Conservation (phyloP, 1,140 invertebrate genomes). For the Acyrthosiphon pisum region DNA sequence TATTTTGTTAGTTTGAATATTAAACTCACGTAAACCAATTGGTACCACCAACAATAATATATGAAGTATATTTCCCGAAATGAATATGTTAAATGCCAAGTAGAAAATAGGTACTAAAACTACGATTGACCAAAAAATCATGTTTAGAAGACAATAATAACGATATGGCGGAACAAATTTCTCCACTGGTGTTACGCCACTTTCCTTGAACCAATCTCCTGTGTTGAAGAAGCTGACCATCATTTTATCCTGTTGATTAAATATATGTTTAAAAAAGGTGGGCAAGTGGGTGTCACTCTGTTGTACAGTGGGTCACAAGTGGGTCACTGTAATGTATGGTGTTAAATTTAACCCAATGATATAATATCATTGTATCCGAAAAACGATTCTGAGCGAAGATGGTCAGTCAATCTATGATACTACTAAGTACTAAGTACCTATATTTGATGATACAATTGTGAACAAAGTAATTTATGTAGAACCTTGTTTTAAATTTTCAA, state of each 20-base stretch:
- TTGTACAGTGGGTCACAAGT: too few relatives aligned
- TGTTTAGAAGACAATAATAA: constrained; percentile 75
- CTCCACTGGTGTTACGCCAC: constrained; percentile 72
- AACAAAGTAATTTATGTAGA: too few relatives aligned
- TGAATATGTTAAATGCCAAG: background rate
- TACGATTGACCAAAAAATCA: constrained; percentile 66
- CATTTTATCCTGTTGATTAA: constrained; percentile 72
- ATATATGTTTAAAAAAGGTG: background rate
- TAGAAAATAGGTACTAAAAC: background rate
- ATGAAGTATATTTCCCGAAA: constrained; percentile 11
- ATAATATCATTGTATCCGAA: too few relatives aligned
- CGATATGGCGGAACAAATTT: constrained; percentile 68
- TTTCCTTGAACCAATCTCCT: constrained; percentile 81
- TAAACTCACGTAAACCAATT: background rate
- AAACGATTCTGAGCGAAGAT: too few relatives aligned
- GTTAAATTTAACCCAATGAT: too few relatives aligned
- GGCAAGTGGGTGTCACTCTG: too few relatives aligned
- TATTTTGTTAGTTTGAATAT: background rate
- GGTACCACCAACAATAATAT: background rate
- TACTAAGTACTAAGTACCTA: too few relatives aligned
- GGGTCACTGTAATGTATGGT: too few relatives aligned
- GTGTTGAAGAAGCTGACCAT: constrained; percentile 81
- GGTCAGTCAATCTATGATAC: too few relatives aligned
- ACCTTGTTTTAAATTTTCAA: too few relatives aligned
- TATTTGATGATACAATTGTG: too few relatives aligned